phyloP scores from a whole-genome alignment of 1,140 invertebrate genomes.

The Achroia grisella region DNA sequence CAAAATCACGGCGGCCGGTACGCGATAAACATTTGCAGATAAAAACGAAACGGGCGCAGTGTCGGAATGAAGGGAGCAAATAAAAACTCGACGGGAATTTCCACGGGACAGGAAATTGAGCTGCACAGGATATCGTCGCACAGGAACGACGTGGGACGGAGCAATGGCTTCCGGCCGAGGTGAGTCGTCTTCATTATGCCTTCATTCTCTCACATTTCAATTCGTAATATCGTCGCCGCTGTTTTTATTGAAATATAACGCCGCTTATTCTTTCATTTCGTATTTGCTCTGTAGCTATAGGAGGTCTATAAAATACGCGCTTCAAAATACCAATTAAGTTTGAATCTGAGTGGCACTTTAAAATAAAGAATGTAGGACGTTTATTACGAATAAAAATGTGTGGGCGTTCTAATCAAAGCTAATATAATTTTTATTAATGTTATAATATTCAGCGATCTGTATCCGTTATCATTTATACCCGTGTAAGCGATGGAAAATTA shows the following conservation, averaged over 20 bases:
- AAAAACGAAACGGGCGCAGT: constrained; percentile 4
- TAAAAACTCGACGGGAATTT: constrained; percentile 36
- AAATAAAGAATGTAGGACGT: too few relatives aligned
- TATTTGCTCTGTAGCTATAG: background rate
- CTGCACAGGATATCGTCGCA: constrained; percentile 58
- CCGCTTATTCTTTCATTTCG: constrained; percentile 1
- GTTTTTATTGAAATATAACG: constrained; percentile 4
- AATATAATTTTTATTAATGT: background rate
- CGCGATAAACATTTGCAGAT: constrained; percentile 12
- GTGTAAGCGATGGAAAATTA: constrained; percentile 40
- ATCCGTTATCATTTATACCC: constrained; percentile 23
- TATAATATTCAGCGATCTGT: background rate
- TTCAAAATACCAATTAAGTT: too few relatives aligned
- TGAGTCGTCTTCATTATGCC: constrained; percentile 41
- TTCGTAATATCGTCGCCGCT: constrained; percentile 4
- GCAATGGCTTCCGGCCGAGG: constrained; percentile 48
- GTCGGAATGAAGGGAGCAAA: constrained; percentile 30
- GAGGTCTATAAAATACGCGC: background rate
- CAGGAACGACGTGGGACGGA: constrained; percentile 51
- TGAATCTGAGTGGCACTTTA: too few relatives aligned
- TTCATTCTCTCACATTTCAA: constrained; percentile 22
- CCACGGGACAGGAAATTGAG: constrained; percentile 55
- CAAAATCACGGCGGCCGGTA: constrained; percentile 4
- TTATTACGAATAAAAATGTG: background rate
- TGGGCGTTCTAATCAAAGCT: background rate